Evolutionary conservation across 2,113 vertebrate genomes (phyloP), one percentile per base, ranked within the genome.

Genomic region (Spermophilus dauricus): DNA sequence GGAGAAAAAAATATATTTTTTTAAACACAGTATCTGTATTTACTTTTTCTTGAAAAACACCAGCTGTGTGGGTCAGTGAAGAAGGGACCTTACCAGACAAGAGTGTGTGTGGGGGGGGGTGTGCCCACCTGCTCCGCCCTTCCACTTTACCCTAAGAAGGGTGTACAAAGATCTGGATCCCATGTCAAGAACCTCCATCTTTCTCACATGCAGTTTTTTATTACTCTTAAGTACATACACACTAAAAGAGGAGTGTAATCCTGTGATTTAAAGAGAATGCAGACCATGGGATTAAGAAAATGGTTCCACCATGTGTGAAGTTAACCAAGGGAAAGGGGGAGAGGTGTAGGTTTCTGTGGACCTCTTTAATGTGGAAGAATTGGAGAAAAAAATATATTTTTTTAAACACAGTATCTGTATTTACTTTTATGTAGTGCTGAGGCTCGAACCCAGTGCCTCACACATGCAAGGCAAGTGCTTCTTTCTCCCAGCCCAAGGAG

Each of bases 121-220:
- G 37, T 37, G 2, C 4, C 16, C 34, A 1, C 37, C 22, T 9
- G 17, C 28, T 78, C 42, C 26, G 20, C 22, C 34, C 32, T 53
- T 69, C 51, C 7, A 39, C 58, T 51, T 95, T 24, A 89, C 48
- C 4, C 26, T n/a, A 53, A 2, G 39, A 69, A 56, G 30, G 81
- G n/a, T 82, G 61, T 70, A 61, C 70, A 77, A 95, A 82, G 63
- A 88, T 85, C 34, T 63, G 20, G 45, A 34, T 63, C 16, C 70
- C 32, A 32, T 69, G 30, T n/a, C 51, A 85, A 69, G 37, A 61
- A 81, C 58, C 70, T 69, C 39, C 34, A 39, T 93, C 93, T 83
- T 83, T 67, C 42, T 83, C 91, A 78, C 37, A 94, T 90, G 70
- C 63, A 86, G n/a, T 89, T n/a, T 75, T 73, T 42, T 61, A 58